Base-by-base conservation (phyloP, 2,797 vertebrate genomes). In the Crocodylus rhombifer region DNA sequence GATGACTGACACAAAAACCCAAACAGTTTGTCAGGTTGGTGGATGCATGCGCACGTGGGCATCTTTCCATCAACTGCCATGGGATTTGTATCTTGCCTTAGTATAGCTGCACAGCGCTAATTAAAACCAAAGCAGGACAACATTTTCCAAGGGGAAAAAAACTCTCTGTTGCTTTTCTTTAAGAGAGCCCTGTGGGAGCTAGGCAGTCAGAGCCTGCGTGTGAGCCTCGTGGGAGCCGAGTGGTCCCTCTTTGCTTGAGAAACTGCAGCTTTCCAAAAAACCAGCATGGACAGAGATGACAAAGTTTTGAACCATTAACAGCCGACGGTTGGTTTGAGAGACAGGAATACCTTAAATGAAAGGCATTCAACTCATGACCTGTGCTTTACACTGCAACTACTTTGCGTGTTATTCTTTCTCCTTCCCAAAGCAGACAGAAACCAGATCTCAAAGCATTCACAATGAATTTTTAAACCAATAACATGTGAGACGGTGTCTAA, bases 391-490 rank as follows among this genome's bases (percentile, higher is more conserved):
- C 73, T 69, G 30, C 6, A 61, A 80, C 56, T 57, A 0, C 25
- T 85, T 30, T 58, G 33, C 2, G 1, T 90, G 67, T 91, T 94
- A 71, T 81, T 94, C 91, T 82, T 84, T 95, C 84, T 92, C 75
- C 83, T 93, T 62, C 77, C 91, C 63, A 92, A 84, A 82, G 93
- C 73, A 94, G 91, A 90, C 83, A 87, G 86, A 96, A 97, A 95
- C 87, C 95, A 97, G 96, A 95, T 92, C 89, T 93, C 64, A 79
- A 93, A 85, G 86, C 65, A 71, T 69, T 83, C 58, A 56, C 83
- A 75, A 64, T 42, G 94, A 91, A 85, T 83, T 95, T 92, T 91
- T 94, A 92, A 95, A 96, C 96, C 94, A 96, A 42, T 92, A 95
- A 93, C 95, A 95, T 3, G 78, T 91, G 95, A 87, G 86, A 94